These are phyloP conservation scores for Calidris pugnax DNA, from an alignment of 2,113 vertebrate species.

Conservation along the genomic window DNA sequence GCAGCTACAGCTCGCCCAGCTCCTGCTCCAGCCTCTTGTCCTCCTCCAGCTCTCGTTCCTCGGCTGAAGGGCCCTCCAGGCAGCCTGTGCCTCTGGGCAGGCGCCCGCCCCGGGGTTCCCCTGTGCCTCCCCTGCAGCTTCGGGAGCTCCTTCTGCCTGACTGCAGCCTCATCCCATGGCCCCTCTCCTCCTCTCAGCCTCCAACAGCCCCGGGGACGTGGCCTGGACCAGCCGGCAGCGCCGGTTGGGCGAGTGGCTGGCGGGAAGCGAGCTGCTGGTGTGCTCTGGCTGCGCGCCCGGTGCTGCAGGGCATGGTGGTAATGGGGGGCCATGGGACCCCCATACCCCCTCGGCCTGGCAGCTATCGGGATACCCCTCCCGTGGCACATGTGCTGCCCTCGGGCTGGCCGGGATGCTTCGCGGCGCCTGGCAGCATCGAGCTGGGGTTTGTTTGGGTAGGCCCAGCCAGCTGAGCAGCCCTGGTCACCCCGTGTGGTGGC, in stretches of 20 bases:
- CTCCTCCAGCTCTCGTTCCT: not conserved
- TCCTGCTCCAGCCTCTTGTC: not conserved
- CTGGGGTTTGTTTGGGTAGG: not conserved
- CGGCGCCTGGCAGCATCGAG: fast-evolving
- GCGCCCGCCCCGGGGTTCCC: fast-evolving
- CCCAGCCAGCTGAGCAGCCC: not conserved
- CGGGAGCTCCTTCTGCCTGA: fast-evolving
- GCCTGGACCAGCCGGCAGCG: not conserved
- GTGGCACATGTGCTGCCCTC: fast-evolving
- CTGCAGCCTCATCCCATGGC: fast-evolving
- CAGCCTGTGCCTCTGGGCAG: not conserved
- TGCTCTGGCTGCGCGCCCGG: fast-evolving
- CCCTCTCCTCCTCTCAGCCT: not conserved
- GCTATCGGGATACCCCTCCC: fast-evolving
- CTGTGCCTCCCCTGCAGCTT: fast-evolving
- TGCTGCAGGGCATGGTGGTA: fast-evolving
- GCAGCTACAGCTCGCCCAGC: not conserved
- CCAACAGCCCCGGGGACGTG: not conserved
- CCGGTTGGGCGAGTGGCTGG: not conserved
- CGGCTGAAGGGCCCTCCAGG: not conserved
- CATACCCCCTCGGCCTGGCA: fast-evolving
- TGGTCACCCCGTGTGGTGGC: not conserved
- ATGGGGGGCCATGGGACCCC: fast-evolving
- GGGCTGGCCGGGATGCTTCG: fast-evolving
- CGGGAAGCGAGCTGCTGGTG: fast-evolving